Conservation (phyloP, 2,113 vertebrate species). For the Ascaphus truei region DNA sequence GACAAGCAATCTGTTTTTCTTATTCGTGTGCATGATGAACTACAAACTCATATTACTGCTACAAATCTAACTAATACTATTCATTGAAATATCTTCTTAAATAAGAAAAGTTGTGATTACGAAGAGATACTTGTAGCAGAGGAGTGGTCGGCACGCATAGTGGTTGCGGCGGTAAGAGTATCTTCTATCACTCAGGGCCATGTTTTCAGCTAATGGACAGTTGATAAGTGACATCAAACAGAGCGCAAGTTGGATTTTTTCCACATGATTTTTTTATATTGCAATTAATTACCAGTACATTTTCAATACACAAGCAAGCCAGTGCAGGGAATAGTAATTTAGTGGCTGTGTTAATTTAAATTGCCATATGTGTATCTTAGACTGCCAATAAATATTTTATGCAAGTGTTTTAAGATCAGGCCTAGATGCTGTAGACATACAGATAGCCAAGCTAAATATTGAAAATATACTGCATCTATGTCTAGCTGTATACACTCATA, state of each 20-base stretch:
- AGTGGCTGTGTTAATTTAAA: conserved; percentile 20
- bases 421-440: neutral
- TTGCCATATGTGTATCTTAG: conserved; percentile 23
- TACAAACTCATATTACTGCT: conserved; percentile 17
- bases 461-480: no score
- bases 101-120: neutral
- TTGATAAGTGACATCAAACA: conserved; percentile 18
- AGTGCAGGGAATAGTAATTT: conserved; percentile 21
- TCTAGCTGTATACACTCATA: no score
- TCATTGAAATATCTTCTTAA: neutral
- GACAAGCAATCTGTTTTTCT: conserved; percentile 32
- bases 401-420: neutral
- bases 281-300: conserved; percentile 33
- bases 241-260: conserved; percentile 16
- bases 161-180: neutral
- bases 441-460: neutral
- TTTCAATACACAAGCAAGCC: conserved; percentile 2
- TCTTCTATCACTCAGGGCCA: conserved; percentile 10
- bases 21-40: conserved; percentile 28
- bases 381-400: conserved; percentile 17
- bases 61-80: conserved; percentile 1
- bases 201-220: conserved; percentile 20
- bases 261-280: conserved; percentile 34
- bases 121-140: neutral
- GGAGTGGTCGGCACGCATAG: conserved; percentile 19